Percentiles rank a stretch among this genome's conserved stretches.
phyloP scores from a whole-genome alignment of 2,888 invertebrate genomes.

The Nasonia oneida region DNA sequence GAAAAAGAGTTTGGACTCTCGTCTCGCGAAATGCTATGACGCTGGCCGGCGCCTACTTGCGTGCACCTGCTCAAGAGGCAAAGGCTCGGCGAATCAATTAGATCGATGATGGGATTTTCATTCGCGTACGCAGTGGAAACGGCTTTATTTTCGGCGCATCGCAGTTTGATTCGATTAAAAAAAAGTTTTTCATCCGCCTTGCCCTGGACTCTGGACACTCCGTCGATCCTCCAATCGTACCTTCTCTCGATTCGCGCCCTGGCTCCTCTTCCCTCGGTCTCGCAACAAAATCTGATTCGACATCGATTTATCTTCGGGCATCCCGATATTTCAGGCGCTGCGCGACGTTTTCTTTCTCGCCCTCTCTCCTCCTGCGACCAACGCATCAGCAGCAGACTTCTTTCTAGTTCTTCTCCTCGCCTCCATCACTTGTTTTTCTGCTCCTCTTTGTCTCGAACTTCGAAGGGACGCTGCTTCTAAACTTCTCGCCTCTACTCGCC shows the following conservation, averaged over 20 bases:
- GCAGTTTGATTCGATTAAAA: no score
- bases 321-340: slow-evolving; percentile 71
- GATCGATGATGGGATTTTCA: neutral
- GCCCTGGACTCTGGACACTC: no score
- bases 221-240: no score
- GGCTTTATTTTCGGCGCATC: slow-evolving; percentile 74
- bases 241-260: slow-evolving; percentile 70
- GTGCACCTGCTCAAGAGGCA: neutral
- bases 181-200: no score
- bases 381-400: slow-evolving; percentile 22
- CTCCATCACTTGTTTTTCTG: slow-evolving; percentile 50
- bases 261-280: slow-evolving; percentile 59
- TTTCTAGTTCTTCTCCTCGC: slow-evolving; percentile 38
- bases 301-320: slow-evolving; percentile 76
- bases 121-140: slow-evolving; percentile 72
- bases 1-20: neutral
- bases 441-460: neutral
- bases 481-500: slow-evolving; percentile 3
- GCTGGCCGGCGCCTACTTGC: slow-evolving; percentile 71
- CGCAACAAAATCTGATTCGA: slow-evolving; percentile 77
- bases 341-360: slow-evolving; percentile 68
- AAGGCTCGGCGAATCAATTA: neutral
- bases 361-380: neutral
- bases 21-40: slow-evolving; percentile 57
- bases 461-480: slow-evolving; percentile 18